phyloP scores from a whole-genome alignment of 2,113 vertebrate genomes.

The Malurus alboscapulatus region DNA sequence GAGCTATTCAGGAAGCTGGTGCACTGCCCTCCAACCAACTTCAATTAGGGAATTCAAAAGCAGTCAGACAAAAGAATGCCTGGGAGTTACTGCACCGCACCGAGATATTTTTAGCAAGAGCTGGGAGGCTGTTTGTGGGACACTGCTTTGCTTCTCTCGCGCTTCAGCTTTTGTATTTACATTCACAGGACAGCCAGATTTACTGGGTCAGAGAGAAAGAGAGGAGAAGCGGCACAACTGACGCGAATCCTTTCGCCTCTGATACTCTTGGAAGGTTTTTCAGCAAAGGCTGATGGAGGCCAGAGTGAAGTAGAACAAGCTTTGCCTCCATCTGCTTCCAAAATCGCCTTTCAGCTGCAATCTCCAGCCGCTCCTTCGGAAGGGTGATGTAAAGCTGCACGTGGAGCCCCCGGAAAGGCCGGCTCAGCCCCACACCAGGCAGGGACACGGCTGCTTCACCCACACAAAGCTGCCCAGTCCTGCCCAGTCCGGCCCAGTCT shows the following conservation, averaged over 20 bases:
- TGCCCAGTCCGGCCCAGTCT: fast-evolving
- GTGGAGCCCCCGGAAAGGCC: background rate
- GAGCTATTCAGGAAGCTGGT: slow-evolving; percentile 36
- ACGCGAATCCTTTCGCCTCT: background rate
- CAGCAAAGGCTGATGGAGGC: background rate
- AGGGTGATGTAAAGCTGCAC: fast-evolving
- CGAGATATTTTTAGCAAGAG: slow-evolving; percentile 57
- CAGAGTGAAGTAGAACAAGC: background rate
- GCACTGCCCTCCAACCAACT: slow-evolving; percentile 47
- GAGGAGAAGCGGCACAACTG: background rate
- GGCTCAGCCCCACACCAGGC: background rate
- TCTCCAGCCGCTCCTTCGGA: fast-evolving
- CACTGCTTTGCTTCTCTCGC: background rate
- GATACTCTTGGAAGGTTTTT: background rate
- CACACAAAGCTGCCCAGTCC: background rate
- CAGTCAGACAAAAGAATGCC: slow-evolving; percentile 67
- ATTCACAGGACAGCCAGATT: slow-evolving; percentile 6
- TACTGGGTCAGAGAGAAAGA: slow-evolving; percentile 1
- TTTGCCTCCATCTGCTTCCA: background rate
- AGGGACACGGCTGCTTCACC: background rate
- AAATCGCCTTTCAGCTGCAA: background rate
- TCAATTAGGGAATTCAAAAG: slow-evolving; percentile 53
- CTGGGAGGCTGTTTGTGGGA: slow-evolving; percentile 39
- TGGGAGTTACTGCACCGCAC: slow-evolving; percentile 61
- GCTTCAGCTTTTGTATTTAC: slow-evolving; percentile 5